A percentile compares a stretch with the other conserved stretches of the same genome.
These are phyloP conservation scores for Polypedilum vanderplanki DNA, from an alignment of 1,140 invertebrate species.

Conservation along the genomic window DNA sequence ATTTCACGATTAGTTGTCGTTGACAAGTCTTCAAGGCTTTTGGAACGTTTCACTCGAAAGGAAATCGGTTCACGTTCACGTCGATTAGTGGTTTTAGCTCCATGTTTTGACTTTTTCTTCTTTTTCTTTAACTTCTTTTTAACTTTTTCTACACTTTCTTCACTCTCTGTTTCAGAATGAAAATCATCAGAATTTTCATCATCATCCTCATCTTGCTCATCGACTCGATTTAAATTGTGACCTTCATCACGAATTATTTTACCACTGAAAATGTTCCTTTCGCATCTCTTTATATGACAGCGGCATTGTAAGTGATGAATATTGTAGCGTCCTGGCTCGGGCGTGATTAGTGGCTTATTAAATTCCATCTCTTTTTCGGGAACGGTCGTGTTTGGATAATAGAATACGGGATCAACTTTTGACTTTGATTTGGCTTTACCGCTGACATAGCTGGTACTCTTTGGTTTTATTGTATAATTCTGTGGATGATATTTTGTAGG, in stretches of 20 bases:
- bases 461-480: background rate
- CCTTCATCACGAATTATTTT: slow-evolving; percentile 4
- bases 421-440: background rate
- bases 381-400: background rate
- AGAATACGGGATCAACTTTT: background rate
- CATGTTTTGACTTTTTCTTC: too few relatives aligned
- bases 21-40: background rate
- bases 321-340: slow-evolving; percentile 5
- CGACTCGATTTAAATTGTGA: background rate
- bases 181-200: too few relatives aligned
- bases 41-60: background rate
- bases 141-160: too few relatives aligned
- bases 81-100: too few relatives aligned
- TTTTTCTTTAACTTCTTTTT: too few relatives aligned
- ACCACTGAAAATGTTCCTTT: background rate
- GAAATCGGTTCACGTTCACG: background rate
- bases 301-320: background rate
- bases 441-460: background rate
- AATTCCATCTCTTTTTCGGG: background rate
- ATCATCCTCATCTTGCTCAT: background rate
- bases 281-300: background rate
- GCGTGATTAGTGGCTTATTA: background rate
- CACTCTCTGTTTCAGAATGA: too few relatives aligned
- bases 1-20: background rate
- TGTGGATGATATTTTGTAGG: background rate